These are phyloP conservation scores for Engystomops pustulosus DNA, from an alignment of 2,113 vertebrate genomes.

Conservation along the genomic window DNA sequence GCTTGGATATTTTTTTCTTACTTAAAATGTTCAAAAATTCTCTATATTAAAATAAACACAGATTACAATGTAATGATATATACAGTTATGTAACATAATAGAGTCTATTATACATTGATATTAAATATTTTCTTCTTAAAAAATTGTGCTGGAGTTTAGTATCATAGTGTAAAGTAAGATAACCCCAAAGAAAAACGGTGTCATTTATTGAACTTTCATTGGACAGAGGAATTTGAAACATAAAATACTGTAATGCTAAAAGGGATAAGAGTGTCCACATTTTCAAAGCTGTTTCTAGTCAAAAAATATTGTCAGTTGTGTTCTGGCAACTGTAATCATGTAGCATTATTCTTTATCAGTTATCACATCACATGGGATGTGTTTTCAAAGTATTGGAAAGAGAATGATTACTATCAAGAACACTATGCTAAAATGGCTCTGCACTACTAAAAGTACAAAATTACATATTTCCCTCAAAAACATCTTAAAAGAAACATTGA, in stretches of 20 bases:
- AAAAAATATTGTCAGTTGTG: constrained; percentile 22
- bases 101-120: background rate
- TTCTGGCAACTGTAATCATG: constrained; percentile 38
- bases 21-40: constrained; percentile 15
- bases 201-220: background rate
- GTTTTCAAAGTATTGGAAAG: constrained; percentile 43
- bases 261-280: constrained; percentile 19
- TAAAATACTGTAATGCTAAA: background rate
- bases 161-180: background rate
- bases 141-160: no score
- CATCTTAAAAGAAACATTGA: constrained; percentile 15
- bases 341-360: constrained; percentile 40
- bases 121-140: background rate
- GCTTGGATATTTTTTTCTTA: background rate
- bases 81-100: background rate
- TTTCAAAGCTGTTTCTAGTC: constrained; percentile 45
- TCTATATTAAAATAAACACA: background rate
- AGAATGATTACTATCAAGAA: constrained; percentile 47
- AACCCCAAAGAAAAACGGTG: background rate
- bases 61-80: background rate
- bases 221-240: background rate
- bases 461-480: constrained; percentile 44
- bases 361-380: constrained; percentile 41
- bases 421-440: constrained; percentile 42
- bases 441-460: constrained; percentile 43